Evolutionary conservation across 2,113 vertebrate species (phyloP).

Genomic region (Copsychus sechellarum): DNA sequence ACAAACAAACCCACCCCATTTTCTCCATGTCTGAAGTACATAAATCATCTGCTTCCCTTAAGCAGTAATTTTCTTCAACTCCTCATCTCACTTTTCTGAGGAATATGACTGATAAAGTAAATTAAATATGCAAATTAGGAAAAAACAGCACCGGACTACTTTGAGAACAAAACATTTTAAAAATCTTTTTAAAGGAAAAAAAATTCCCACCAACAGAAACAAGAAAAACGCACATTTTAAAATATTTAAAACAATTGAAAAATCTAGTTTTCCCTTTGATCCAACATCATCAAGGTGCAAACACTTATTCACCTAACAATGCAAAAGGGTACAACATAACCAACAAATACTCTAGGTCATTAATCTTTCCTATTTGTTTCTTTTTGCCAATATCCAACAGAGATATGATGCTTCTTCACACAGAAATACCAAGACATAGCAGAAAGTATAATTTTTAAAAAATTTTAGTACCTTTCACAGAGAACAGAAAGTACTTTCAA

Average conservation of each 20-base stretch:
- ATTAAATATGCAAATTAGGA: background rate
- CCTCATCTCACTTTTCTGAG: background rate
- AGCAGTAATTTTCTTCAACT: background rate
- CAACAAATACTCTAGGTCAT: background rate
- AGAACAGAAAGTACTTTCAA: background rate
- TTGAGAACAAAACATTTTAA: background rate
- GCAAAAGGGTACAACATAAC: background rate
- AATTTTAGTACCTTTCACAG: background rate
- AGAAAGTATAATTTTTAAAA: background rate
- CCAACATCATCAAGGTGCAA: background rate
- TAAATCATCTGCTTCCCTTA: background rate
- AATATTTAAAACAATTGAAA: background rate
- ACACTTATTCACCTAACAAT: background rate
- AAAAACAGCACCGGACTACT: background rate
- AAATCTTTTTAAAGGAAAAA: background rate
- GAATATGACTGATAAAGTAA: background rate
- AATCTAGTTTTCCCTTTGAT: background rate
- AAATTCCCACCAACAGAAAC: background rate
- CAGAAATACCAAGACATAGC: background rate
- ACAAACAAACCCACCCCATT: fast-evolving
- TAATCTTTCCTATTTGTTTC: background rate
- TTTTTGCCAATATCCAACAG: background rate
- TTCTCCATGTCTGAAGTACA: background rate
- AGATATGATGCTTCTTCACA: background rate
- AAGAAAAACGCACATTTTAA: background rate